phyloP scores from a whole-genome alignment of 2,888 invertebrate genomes.

The Melinaea marsaeus region DNA sequence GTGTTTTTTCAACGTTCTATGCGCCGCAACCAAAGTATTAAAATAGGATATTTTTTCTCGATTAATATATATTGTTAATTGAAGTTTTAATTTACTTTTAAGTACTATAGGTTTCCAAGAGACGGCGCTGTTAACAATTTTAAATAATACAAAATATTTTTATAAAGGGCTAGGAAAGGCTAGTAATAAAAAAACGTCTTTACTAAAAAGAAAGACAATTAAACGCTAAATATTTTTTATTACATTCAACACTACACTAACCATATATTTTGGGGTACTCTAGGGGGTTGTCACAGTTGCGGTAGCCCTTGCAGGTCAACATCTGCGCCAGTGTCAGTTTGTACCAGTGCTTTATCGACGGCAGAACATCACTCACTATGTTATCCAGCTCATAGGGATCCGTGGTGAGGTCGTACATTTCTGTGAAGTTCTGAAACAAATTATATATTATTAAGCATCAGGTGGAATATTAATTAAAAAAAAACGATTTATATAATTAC shows the following conservation, averaged over 20 bases:
- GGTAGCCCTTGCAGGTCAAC: conserved; percentile 65
- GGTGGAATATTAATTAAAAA: too few species aligned
- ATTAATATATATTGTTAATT: too few species aligned
- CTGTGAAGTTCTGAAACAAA: conserved; percentile 80
- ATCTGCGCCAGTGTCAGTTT: conserved; percentile 68
- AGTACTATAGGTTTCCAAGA: too few species aligned
- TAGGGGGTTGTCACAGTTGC: conserved; percentile 46
- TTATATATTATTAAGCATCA: background rate
- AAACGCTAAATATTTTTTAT: background rate
- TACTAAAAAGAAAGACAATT: background rate
- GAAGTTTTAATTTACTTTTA: too few species aligned
- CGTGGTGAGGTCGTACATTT: conserved; percentile 84
- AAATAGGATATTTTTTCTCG: too few species aligned
- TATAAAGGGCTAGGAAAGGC: too few species aligned
- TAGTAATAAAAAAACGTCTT: too few species aligned
- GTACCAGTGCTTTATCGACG: conserved; percentile 75
- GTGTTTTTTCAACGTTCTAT: too few species aligned
- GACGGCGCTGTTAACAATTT: too few species aligned
- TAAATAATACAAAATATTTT: too few species aligned
- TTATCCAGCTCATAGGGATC: conserved; percentile 88
- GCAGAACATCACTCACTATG: conserved; percentile 68
- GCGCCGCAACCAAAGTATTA: too few species aligned
- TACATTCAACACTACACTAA: conserved; percentile 13
- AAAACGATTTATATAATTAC: too few species aligned
- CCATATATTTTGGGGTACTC: conserved; percentile 32